phyloP scores from a whole-genome alignment of 2,888 invertebrate genomes.

The Ellobium chinense region DNA sequence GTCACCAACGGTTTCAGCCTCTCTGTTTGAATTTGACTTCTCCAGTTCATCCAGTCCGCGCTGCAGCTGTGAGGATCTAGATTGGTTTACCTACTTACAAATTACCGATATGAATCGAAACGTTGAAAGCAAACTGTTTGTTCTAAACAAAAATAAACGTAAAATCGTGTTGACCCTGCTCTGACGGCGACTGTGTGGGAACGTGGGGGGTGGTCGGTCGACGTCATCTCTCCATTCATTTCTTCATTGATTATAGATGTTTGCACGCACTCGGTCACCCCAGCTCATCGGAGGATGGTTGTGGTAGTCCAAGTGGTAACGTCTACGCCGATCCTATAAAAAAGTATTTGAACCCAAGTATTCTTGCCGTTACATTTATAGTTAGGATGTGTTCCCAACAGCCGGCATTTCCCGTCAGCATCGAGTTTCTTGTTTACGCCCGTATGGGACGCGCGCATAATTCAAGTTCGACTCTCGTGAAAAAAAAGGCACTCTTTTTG shows the following conservation, averaged over 20 bases:
- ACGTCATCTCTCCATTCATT: not conserved
- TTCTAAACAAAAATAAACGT: slow-evolving; percentile 29
- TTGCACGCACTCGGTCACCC: slow-evolving; percentile 11
- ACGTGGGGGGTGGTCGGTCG: slow-evolving; percentile 8
- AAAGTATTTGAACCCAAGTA: too few species aligned
- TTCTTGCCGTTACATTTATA: too few species aligned
- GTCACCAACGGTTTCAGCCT: not conserved
- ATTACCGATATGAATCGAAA: slow-evolving; percentile 17
- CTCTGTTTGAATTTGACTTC: not conserved
- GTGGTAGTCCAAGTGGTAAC: too few species aligned
- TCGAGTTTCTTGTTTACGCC: too few species aligned
- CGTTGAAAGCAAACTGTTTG: slow-evolving; percentile 25
- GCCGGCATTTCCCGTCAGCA: too few species aligned
- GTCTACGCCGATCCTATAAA: too few species aligned
- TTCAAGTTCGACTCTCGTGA: too few species aligned
- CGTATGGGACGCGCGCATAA: too few species aligned
- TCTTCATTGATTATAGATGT: slow-evolving; percentile 12
- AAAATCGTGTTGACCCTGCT: slow-evolving; percentile 5
- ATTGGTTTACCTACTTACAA: slow-evolving; percentile 20
- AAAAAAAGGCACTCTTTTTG: too few species aligned
- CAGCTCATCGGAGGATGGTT: too few species aligned
- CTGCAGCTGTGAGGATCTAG: not conserved
- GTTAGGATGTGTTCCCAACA: too few species aligned
- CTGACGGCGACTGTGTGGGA: not conserved
- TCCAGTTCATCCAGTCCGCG: slow-evolving; percentile 8